Evolutionary conservation across 2,888 invertebrate genomes (phyloP).

Genomic region (Halictus ligatus): DNA sequence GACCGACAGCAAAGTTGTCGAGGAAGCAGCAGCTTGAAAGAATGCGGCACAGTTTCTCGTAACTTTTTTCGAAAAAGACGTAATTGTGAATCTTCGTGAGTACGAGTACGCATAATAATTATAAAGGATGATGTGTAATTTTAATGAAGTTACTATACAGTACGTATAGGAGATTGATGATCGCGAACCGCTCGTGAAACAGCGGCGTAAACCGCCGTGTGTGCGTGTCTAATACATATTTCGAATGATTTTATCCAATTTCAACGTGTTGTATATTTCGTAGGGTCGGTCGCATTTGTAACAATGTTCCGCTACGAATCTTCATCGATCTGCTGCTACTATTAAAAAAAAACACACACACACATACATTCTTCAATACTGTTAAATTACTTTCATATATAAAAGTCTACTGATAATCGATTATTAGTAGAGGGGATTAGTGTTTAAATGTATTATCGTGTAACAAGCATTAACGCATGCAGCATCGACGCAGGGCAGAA

Average conservation of each 20-base stretch:
- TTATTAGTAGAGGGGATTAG: conserved; percentile 52
- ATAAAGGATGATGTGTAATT: conserved; percentile 47
- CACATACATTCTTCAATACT: conserved; percentile 35
- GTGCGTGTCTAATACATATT: conserved; percentile 46
- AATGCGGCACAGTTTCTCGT: background rate
- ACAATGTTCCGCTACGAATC: conserved; percentile 45
- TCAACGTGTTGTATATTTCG: conserved; percentile 55
- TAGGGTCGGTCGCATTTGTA: conserved; percentile 48
- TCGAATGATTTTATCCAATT: conserved; percentile 51
- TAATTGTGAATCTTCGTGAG: conserved; percentile 42
- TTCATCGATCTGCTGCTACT: conserved; percentile 39
- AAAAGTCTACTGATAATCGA: conserved; percentile 46
- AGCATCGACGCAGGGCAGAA: conserved; percentile 30
- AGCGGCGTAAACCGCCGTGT: conserved; percentile 47
- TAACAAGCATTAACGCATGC: conserved; percentile 50
- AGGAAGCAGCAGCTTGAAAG: conserved; percentile 81
- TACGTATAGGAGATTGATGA: conserved; percentile 42
- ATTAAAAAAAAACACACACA: conserved; percentile 6
- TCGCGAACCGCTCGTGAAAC: conserved; percentile 31
- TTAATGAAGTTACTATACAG: conserved; percentile 45
- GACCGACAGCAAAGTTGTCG: conserved; percentile 76
- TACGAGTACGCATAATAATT: conserved; percentile 43
- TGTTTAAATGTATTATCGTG: conserved; percentile 45
- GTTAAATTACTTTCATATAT: conserved; percentile 47
- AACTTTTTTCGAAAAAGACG: conserved; percentile 22